phyloP scores from a whole-genome alignment of 2,888 invertebrate species.

The Callyntrura sp. region DNA sequence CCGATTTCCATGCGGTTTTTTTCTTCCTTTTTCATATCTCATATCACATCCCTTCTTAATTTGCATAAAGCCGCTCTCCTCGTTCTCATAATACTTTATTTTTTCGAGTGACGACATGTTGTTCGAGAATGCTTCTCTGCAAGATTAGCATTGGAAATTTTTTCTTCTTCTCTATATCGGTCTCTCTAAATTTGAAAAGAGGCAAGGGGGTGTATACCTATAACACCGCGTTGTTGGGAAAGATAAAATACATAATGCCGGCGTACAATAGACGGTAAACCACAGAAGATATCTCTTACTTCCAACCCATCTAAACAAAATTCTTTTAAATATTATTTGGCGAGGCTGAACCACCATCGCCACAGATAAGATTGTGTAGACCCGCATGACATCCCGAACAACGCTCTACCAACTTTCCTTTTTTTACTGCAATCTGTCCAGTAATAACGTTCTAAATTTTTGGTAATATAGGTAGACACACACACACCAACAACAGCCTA shows the following conservation, averaged over 20 bases:
- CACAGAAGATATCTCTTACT: no score
- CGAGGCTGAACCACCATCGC: background rate
- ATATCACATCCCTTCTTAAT: slow-evolving; percentile 58
- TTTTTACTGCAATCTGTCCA: slow-evolving; percentile 70
- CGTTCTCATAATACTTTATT: background rate
- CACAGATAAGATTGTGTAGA: slow-evolving; percentile 18
- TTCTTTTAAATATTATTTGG: slow-evolving; percentile 27
- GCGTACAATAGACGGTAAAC: no score
- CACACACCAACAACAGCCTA: no score
- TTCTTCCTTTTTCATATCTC: slow-evolving; percentile 55
- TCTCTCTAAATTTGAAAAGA: no score
- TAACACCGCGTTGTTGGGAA: no score
- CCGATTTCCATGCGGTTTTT: slow-evolving; percentile 44
- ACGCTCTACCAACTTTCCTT: background rate
- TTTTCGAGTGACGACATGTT: slow-evolving; percentile 37
- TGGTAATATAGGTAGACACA: slow-evolving; percentile 60
- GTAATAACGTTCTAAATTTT: slow-evolving; percentile 63
- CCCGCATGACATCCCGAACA: no score
- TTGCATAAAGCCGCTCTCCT: slow-evolving; percentile 48
- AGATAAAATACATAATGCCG: no score
- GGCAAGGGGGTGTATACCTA: no score
- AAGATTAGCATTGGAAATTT: slow-evolving; percentile 75
- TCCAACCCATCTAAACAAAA: no score
- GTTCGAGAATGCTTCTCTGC: slow-evolving; percentile 28
- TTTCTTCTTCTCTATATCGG: no score